phyloP scores from a whole-genome alignment of 2,113 vertebrate genomes.

The Dasyurus viverrinus region DNA sequence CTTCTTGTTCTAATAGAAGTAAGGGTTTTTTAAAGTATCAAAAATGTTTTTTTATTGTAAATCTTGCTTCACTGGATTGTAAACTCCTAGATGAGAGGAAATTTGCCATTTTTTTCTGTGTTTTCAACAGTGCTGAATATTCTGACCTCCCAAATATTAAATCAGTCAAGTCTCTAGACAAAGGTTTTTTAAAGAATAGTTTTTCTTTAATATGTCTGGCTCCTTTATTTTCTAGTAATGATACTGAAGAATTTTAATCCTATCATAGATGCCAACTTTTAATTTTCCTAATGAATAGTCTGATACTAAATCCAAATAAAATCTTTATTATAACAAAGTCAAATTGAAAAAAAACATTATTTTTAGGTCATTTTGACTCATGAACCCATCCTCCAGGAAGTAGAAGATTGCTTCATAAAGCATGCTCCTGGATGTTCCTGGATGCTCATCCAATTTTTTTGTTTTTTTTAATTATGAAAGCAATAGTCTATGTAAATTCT shows the following conservation, averaged over 20 bases:
- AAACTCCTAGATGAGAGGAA: conserved; percentile 67
- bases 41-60: conserved; percentile 60
- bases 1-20: conserved; percentile 68
- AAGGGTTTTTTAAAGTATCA: neutral
- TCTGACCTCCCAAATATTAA: conserved; percentile 72
- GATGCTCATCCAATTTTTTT: conserved; percentile 52
- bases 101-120: conserved; percentile 54
- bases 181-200: conserved; percentile 58
- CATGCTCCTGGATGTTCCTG: conserved; percentile 30
- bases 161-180: conserved; percentile 71
- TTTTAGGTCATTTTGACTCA: conserved; percentile 47
- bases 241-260: conserved; percentile 75
- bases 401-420: conserved; percentile 62
- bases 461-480: conserved; percentile 40
- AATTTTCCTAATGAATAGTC: conserved; percentile 56
- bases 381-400: conserved; percentile 4
- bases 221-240: conserved; percentile 46
- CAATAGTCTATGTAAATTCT: conserved; percentile 36
- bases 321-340: conserved; percentile 44
- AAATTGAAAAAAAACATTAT: conserved; percentile 53
- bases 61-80: conserved; percentile 62
- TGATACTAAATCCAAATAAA: conserved; percentile 69
- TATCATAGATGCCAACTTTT: conserved; percentile 65
- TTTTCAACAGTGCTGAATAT: conserved; percentile 67
- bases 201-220: neutral